Conservation (phyloP, 1,140 invertebrate genomes). For the Tetranychus cinnabarinus region DNA sequence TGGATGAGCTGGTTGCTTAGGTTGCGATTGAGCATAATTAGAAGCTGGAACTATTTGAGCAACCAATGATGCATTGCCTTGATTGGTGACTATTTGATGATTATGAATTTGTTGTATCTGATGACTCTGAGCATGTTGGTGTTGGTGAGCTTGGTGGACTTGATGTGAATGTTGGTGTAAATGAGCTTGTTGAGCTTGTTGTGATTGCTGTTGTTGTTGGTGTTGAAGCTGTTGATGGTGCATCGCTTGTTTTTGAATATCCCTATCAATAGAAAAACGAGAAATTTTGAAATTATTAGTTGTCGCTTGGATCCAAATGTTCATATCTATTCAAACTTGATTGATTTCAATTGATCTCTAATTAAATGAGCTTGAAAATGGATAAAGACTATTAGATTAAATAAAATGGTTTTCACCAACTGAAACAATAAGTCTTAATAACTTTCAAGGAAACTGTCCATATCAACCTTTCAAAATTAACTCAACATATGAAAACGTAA, state of each 20-base stretch:
- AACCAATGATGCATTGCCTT: conserved; percentile 20
- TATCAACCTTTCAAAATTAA: no score
- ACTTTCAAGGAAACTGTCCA: no score
- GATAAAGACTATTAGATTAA: no score
- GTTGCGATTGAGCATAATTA: conserved; percentile 1
- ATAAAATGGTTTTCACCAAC: no score
- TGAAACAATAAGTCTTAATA: no score
- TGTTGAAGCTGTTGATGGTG: conserved; percentile 17
- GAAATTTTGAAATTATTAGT: no score
- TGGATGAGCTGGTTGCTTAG: conserved; percentile 3
- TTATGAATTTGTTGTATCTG: conserved; percentile 11
- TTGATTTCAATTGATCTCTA: no score
- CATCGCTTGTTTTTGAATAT: conserved; percentile 19
- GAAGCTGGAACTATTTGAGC: neutral
- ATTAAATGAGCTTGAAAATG: no score
- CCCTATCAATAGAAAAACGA: conserved; percentile 12
- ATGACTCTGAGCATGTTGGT: neutral
- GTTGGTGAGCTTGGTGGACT: conserved; percentile 20
- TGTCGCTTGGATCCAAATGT: no score
- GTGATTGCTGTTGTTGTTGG: conserved; percentile 14
- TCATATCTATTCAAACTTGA: no score
- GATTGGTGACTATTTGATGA: neutral
- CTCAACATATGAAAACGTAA: no score
- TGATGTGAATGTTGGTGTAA: conserved; percentile 10
- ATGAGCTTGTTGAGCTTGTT: conserved; percentile 18